Base-by-base conservation (phyloP, 2,888 invertebrate species). In the Drosophila hamatofila region DNA sequence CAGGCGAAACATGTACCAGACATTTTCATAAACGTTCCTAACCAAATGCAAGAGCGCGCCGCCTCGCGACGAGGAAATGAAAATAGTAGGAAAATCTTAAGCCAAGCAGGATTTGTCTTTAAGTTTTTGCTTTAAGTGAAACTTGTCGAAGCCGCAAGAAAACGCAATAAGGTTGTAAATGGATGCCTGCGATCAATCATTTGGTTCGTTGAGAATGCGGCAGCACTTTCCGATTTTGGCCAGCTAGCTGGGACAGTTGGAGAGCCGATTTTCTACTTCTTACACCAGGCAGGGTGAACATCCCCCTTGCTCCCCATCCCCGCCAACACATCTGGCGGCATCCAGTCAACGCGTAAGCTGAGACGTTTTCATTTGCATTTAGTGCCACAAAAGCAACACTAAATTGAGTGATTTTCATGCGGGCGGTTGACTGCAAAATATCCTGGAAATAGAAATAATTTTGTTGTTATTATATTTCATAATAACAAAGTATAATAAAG, bases 131-230 rank as follows among this genome's bases (percentile, higher is more conserved):
- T 67, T 67, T 65, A 66, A 68, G 68, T 35, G 18, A 60, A 72
- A 68, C 74, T 78, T 78, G 88, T 88, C 81, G 68, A 75, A 70
- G 62, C 54, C 81, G 21, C 8, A 8, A 16, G 8, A 16, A 14
- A 77, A 57, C 66, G 76, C 78, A 89, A 88, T 83, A 78, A 78
- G 56, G 55, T 79, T 77, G 81, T 71, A 87, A 88, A 90, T 89
- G 89, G 89, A 89, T 89, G 89, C 88, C 75, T 49, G 62, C 74
- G 83, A 87, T 90, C 89, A 89, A 89, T 89, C 89, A 89, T 88
- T 84, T 75, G 57, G 71, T 71, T 71, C 60, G 52, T 64, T 67
- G 48, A 59, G 58, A 57, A 72, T 77, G 64, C 41, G 78, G 57
- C 71, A 59, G 75, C 74, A 67, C 81, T 86, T 82, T 74, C 76